Evolutionary conservation across 2,888 invertebrate genomes (phyloP), one percentile per base, ranked within the genome.

Genomic region (Tenodera sinensis): DNA sequence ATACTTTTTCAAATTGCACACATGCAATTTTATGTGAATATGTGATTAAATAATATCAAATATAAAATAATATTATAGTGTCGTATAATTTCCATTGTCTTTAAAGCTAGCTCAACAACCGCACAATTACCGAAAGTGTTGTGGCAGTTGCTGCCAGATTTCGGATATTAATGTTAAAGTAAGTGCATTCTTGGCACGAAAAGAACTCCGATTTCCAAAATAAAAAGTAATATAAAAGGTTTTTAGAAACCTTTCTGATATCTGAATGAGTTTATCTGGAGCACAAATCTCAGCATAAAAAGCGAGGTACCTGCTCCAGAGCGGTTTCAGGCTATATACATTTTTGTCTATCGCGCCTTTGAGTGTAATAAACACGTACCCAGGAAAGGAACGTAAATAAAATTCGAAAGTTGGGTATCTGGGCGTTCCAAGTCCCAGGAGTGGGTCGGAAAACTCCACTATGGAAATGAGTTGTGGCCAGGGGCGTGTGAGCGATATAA

Each of bases 401-500:
- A 71, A 71, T 71, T 71, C 54, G 54, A 71, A 71, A 71, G 54
- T 71, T 71, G 54, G 54, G 54, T 71, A 20, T 71, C 54, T 71
- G 54, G 54, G 54, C 54, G 54, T 71, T 15, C 6, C 54, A 71
- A 6, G 54, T 71, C 54, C 54, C 54, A 7, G 54, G 30, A 83
- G 42, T 83, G 83, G 30, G 42, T 87, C 83, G 30, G 42, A 30
- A 30, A 25, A 87, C 83, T 87, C 34, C 34, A 83, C 42, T 87
- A 87, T 87, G 87, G 34, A 83, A 87, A 87, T 87, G 87, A 87
- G 87, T 34, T 71, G 54, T 71, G 54, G 54, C 54, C 20, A 71
- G 54, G 54, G 54, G 54, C 54, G 54, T 71, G 54, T 71, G 25
- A 4, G 54, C 15, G 20, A 20, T 71, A 71, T 71, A 71, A 71